These are phyloP conservation scores for Zygaena filipendulae DNA, from an alignment of 2,888 invertebrate genomes.

Conservation along the genomic window DNA sequence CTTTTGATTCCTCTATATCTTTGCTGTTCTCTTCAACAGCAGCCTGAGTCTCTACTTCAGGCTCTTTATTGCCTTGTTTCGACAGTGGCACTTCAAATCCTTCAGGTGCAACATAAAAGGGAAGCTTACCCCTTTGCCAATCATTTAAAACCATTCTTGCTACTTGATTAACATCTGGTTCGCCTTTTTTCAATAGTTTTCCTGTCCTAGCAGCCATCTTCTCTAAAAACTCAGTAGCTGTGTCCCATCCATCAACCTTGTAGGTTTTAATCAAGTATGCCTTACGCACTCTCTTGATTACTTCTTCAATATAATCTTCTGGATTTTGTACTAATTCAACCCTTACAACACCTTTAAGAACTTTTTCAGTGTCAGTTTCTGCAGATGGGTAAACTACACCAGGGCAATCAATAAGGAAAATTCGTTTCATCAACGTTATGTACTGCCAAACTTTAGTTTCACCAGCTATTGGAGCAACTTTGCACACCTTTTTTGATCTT, in stretches of 20 bases:
- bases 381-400: conserved; percentile 98
- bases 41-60: conserved; percentile 16
- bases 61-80: conserved; percentile 32
- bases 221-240: conserved; percentile 89
- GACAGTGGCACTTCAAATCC: conserved; percentile 78
- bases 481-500: conserved; percentile 96
- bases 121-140: conserved; percentile 97
- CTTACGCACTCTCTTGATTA: conserved; percentile 86
- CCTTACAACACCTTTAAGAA: conserved; percentile 97
- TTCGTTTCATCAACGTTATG: conserved; percentile 96
- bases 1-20: conserved; percentile 34
- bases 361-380: conserved; percentile 94
- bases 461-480: conserved; percentile 98
- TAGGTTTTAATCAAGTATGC: conserved; percentile 94
- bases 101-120: conserved; percentile 92
- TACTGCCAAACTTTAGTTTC: conserved; percentile 99
- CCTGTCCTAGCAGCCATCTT: conserved; percentile 88
- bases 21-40: conserved; percentile 24
- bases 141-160: conserved; percentile 98
- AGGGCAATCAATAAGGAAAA: conserved; percentile 98
- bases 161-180: conserved; percentile 89
- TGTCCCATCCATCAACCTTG: conserved; percentile 83
- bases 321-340: conserved; percentile 95
- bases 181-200: conserved; percentile 95
- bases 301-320: conserved; percentile 91